Conservation (phyloP, 2,113 vertebrate genomes). For the Noturus placidus region DNA sequence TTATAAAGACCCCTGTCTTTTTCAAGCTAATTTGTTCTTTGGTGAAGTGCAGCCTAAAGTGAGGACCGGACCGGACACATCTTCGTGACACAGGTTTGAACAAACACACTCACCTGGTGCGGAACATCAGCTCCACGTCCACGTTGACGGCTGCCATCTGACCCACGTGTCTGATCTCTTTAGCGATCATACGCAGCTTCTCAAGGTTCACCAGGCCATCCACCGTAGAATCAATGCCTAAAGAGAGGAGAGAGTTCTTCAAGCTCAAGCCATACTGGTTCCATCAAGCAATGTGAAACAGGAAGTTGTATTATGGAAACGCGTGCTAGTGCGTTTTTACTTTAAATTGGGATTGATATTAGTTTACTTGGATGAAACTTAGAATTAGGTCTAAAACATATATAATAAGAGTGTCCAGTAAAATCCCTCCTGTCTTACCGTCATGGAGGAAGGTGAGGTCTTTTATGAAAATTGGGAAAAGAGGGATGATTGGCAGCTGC, state of each 20-base stretch:
- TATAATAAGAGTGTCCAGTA: neutral
- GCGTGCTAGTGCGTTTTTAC: too few species aligned
- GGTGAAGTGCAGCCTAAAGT: constrained; percentile 16
- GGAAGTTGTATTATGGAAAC: neutral
- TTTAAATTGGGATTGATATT: neutral
- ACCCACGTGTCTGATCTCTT: constrained; percentile 96
- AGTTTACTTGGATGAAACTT: neutral
- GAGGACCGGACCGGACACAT: neutral
- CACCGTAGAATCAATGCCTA: constrained; percentile 97
- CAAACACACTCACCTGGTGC: constrained; percentile 79
- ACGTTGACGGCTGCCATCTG: constrained; percentile 98
- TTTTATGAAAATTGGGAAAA: constrained; percentile 99
- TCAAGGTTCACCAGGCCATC: constrained; percentile 98
- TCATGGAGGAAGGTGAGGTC: constrained; percentile 98
- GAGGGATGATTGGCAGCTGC: constrained; percentile 93
- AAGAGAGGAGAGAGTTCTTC: neutral
- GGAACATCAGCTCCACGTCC: constrained; percentile 97
- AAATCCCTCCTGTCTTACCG: constrained; percentile 71
- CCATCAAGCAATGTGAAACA: neutral
- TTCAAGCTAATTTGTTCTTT: neutral
- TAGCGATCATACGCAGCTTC: constrained; percentile 98
- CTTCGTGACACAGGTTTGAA: neutral
- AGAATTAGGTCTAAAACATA: too few species aligned
- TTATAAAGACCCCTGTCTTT: neutral
- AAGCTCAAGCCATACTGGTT: neutral